Percentiles rank a stretch among this genome's conserved stretches.
phyloP scores from a whole-genome alignment of 2,113 vertebrate species.

The Pterophyllum scalare region DNA sequence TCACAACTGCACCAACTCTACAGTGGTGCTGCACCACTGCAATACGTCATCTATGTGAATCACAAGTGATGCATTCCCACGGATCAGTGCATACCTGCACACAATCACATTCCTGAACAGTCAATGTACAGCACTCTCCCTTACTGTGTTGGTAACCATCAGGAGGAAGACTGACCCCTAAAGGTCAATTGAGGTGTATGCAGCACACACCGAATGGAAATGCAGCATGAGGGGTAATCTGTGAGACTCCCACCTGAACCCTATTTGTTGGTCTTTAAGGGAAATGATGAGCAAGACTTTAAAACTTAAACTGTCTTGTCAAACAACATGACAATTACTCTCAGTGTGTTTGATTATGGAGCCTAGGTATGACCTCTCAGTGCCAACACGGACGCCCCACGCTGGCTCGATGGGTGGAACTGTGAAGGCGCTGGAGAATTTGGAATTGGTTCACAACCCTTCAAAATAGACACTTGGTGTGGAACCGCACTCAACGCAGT shows the following conservation, averaged over 20 bases:
- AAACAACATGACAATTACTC: conserved; percentile 78
- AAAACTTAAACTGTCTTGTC: conserved; percentile 61
- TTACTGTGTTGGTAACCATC: neutral
- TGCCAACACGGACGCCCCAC: conserved; percentile 37
- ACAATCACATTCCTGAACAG: conserved; percentile 37
- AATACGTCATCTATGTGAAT: neutral
- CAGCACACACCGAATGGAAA: neutral
- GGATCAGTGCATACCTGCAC: conserved; percentile 41
- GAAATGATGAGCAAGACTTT: neutral
- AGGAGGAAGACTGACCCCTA: conserved; percentile 79
- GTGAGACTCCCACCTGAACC: conserved; percentile 20
- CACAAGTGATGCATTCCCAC: neutral
- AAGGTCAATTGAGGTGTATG: conserved; percentile 58
- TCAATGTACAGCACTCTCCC: neutral
- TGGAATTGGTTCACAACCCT: conserved; percentile 72
- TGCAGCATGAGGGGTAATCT: neutral
- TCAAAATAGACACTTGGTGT: conserved; percentile 78
- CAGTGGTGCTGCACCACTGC: neutral
- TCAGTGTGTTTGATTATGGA: conserved; percentile 64
- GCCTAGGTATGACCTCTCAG: conserved; percentile 64
- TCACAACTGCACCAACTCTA: neutral
- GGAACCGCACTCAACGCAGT: conserved; percentile 76
- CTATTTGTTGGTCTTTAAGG: neutral
- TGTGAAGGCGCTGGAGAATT: conserved; percentile 55
- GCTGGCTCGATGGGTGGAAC: conserved; percentile 65